Base-by-base conservation (phyloP, 1,140 invertebrate species). In the Anoplophora glabripennis region DNA sequence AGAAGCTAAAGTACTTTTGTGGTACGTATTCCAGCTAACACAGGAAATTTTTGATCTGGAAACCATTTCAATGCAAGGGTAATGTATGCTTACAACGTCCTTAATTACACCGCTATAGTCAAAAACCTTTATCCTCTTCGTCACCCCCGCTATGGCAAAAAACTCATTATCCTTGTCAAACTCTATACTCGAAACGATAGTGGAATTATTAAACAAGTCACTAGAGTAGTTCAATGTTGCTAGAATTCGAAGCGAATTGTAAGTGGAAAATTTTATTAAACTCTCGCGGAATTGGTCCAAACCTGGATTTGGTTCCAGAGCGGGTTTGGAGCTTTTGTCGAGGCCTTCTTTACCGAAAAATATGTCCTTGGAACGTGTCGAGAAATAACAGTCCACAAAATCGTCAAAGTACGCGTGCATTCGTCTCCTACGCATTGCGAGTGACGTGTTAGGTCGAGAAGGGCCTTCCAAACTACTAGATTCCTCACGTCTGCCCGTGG, bases 131-230 rank as follows among this genome's bases (percentile, higher is more conserved):
- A 98, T 98, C 57, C 92, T 85, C 73, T 95, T 96, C 0, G 94
- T 96, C 1, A 98, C 94, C 11, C 96, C 95, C 40, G 94, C 95
- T 64, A 98, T 95, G 0, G 94, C 95, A 79, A 98, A 97, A 77
- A 89, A 94, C 78, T 98, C 94, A 74, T 92, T 90, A 75, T 98
- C 94, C 76, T 95, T 93, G 72, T 98, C 94, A 78, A 98, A 98
- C 77, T 98, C 95, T 65, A 98, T 96, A 65, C 92, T 94, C 7
- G 94, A 96, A 0, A 97, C 94, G 68, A 98, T 98, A 17, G 92
- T 96, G 1, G 93, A 92, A 71, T 88, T 89, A 69, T 91, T 93
- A 67, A 89, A 87, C 15, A 76, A 44, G 76, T 97, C 94, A 66
- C 86, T 89, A 40, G 92, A 92, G 75, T 97, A 98, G 65, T 92